phyloP scores from a whole-genome alignment of 2,888 invertebrate species.

The Drosophila nr. perissopoda region DNA sequence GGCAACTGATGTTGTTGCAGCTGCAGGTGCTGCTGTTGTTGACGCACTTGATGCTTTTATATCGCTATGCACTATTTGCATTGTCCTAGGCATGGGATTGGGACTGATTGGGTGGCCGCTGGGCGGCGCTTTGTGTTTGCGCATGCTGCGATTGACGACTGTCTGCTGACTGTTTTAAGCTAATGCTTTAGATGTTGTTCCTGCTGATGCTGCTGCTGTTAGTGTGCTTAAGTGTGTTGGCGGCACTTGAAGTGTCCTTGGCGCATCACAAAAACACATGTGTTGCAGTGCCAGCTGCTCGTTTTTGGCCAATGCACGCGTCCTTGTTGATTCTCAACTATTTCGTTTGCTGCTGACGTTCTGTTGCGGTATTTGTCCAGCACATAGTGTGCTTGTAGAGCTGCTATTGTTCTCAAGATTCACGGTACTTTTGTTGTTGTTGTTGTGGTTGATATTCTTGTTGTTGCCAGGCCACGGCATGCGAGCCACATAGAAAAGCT shows the following conservation, averaged over 20 bases:
- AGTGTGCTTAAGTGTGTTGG: conserved; percentile 60
- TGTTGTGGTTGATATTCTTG: conserved; percentile 40
- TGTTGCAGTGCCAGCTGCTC: conserved; percentile 54
- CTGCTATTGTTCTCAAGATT: conserved; percentile 23
- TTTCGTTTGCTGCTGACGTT: conserved; percentile 35
- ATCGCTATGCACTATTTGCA: conserved; percentile 52
- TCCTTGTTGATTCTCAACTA: conserved; percentile 48
- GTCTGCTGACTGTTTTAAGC: conserved; percentile 47
- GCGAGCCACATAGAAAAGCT: conserved; percentile 54
- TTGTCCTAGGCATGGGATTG: conserved; percentile 62
- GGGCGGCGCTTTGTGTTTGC: conserved; percentile 76
- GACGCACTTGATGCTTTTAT: conserved; percentile 27
- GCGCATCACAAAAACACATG: conserved; percentile 75
- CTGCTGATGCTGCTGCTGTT: conserved; percentile 24
- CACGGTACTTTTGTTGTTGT: conserved; percentile 36
- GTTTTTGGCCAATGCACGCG: conserved; percentile 36
- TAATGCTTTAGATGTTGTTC: conserved; percentile 34
- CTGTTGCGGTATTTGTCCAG: conserved; percentile 61
- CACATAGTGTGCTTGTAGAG: conserved; percentile 57
- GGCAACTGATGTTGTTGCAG: conserved; percentile 27
- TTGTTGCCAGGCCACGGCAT: conserved; percentile 55
- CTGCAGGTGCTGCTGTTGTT: conserved; percentile 19
- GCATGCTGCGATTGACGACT: conserved; percentile 72
- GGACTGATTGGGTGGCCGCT: conserved; percentile 51
- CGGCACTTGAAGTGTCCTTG: conserved; percentile 78